These are phyloP conservation scores for Emesis furor DNA, from an alignment of 2,888 invertebrate species.

Conservation along the genomic window DNA sequence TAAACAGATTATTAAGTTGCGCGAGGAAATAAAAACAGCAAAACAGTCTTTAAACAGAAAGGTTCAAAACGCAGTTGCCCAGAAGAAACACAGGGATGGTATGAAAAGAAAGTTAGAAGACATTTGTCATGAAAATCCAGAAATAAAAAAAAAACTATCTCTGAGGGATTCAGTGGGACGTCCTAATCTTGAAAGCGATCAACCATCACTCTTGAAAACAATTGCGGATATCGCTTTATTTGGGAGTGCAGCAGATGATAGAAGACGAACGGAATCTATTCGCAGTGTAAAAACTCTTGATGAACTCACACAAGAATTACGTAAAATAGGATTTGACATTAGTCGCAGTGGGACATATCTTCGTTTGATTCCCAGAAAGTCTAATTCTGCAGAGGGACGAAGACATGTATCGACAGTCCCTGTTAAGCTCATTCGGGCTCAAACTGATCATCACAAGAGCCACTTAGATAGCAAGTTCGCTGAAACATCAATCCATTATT, in stretches of 20 bases:
- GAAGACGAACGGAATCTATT: constrained; percentile 68
- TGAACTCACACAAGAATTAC: constrained; percentile 66
- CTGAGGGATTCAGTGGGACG: constrained; percentile 74
- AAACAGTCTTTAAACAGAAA: constrained; percentile 68
- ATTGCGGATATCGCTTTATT: constrained; percentile 73
- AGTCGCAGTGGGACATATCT: constrained; percentile 70
- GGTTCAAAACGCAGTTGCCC: constrained; percentile 73
- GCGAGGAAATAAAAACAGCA: constrained; percentile 67
- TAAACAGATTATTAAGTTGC: constrained; percentile 70
- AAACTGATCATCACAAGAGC: constrained; percentile 63
- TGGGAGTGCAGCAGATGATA: constrained; percentile 72
- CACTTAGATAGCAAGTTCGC: constrained; percentile 48
- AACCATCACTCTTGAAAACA: constrained; percentile 70
- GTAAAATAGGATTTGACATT: constrained; percentile 68
- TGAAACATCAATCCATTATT: constrained; percentile 64
- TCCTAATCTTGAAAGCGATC: constrained; percentile 72
- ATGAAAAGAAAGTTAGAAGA: constrained; percentile 74
- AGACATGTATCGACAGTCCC: constrained; percentile 71
- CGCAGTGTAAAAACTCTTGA: constrained; percentile 65
- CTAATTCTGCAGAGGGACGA: constrained; percentile 60
- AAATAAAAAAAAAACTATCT: constrained; percentile 73
- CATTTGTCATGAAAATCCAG: constrained; percentile 72
- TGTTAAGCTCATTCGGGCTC: constrained; percentile 65
- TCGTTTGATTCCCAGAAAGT: constrained; percentile 62
- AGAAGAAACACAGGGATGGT: constrained; percentile 74